Percentiles rank a stretch among this genome's conserved stretches.
phyloP scores from a whole-genome alignment of 2,113 vertebrate genomes.

The Hepsetus odoe region DNA sequence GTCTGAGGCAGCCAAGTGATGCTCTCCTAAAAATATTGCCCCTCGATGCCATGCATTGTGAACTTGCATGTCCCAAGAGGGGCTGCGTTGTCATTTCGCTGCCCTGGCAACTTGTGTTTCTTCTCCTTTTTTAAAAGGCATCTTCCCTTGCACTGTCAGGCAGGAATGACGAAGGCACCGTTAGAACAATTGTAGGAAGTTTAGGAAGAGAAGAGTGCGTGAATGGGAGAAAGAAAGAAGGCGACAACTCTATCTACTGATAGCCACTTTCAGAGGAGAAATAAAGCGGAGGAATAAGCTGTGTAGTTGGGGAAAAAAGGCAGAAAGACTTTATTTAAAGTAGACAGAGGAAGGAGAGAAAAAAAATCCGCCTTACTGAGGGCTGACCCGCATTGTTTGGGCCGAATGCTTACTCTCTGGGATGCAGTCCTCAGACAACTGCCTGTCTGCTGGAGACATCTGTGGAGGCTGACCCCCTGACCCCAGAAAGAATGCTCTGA shows the following conservation, averaged over 20 bases:
- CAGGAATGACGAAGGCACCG: conserved; percentile 73
- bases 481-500: conserved; percentile 89
- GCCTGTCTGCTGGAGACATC: conserved; percentile 89
- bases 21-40: conserved; percentile 66
- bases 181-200: conserved; percentile 81
- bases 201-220: conserved; percentile 73
- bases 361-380: conserved; percentile 69
- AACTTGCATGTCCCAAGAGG: conserved; percentile 30
- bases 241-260: conserved; percentile 66
- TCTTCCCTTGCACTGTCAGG: conserved; percentile 71
- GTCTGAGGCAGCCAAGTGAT: conserved; percentile 52
- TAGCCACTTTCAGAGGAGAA: conserved; percentile 59
- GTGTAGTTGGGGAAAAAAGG: conserved; percentile 61
- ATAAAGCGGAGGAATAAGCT: conserved; percentile 60
- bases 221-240: conserved; percentile 68
- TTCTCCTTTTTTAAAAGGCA: conserved; percentile 65
- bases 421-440: conserved; percentile 87
- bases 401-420: conserved; percentile 77
- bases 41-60: conserved; percentile 55
- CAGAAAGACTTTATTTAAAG: conserved; percentile 35
- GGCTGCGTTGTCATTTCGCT: conserved; percentile 62
- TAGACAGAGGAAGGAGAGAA: conserved; percentile 13
- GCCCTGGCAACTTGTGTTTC: conserved; percentile 34
- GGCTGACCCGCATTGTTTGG: conserved; percentile 80
- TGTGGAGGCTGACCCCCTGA: conserved; percentile 88